Evolutionary conservation across 2,888 invertebrate genomes (phyloP), one percentile per base, ranked within the genome.

Genomic region (Cephus spinipes): DNA sequence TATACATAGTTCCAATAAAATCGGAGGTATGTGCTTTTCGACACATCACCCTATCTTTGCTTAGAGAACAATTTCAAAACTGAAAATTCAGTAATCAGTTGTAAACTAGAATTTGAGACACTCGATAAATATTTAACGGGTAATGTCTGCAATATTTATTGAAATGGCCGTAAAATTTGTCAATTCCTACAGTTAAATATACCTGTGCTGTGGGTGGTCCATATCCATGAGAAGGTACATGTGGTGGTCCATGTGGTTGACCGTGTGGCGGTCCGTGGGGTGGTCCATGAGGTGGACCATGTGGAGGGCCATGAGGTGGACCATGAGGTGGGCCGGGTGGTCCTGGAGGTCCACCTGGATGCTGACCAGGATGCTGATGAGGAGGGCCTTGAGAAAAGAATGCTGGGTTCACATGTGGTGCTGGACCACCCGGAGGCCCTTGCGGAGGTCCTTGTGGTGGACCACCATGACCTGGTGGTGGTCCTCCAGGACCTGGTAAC

Each of bases 331-430:
- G 93, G 4, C 93, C 93, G 15, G 92, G 92, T 85, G 92, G 91
- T 32, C 93, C 92, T 75, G 93, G 93, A 32, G 93, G 92, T 84
- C 94, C 89, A 4, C 89, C 92, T n/a, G 93, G 93, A 87, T 94
- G 94, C 80, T 93, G 94, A 84, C 93, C 93, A 0, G 93, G 92
- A 83, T 93, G 93, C 74, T 94, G 94, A 80, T 92, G 92, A 40
- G 93, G 93, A 12, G 93, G 93, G 55, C 94, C 94, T 92, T 97
- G 97, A 88, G 96, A 97, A 92, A 98, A 98, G 95, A 98, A 98
- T 80, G 98, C 98, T 69, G 98, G 98, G 93, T 98, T 98, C 84
- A 98, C 98, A 92, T 98, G 98, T 74, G 98, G 98, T 35, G 98
- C 98, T 11, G 97, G 97, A 71, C 94, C 94, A 3, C 94, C 94